A percentile compares a stretch with the other conserved stretches of the same genome.
These are phyloP conservation scores for Porites divaricata DNA, from an alignment of 92 coral and sea anemone genomes.

Conservation along the genomic window DNA sequence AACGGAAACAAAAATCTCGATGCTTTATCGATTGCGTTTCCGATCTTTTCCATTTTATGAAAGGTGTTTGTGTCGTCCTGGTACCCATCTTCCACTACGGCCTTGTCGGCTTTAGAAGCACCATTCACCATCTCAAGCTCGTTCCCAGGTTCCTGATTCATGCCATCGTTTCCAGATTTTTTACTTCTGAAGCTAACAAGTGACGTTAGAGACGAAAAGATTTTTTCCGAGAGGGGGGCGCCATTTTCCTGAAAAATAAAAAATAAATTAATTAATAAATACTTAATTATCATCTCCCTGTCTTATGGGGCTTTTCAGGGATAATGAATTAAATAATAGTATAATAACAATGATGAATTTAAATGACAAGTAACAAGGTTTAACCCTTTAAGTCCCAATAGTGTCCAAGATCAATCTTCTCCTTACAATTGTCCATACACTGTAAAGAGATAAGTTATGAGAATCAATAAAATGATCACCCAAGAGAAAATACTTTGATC, in stretches of 20 bases:
- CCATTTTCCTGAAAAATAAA: not conserved
- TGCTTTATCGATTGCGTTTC: constrained; percentile 24
- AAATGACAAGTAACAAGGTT: too few relatives aligned
- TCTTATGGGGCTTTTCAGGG: too few relatives aligned
- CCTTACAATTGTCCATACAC: too few relatives aligned
- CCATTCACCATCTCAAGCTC: constrained; percentile 40
- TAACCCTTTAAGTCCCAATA: too few relatives aligned
- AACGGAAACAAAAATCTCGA: constrained; percentile 45
- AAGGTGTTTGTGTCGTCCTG: not conserved
- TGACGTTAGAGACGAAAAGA: not conserved
- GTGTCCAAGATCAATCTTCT: too few relatives aligned
- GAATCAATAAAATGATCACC: too few relatives aligned
- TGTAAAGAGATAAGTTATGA: too few relatives aligned
- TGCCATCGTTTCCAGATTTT: not conserved
- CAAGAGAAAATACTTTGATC: too few relatives aligned
- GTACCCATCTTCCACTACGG: constrained; percentile 29
- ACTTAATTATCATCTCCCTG: too few relatives aligned
- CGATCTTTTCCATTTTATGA: constrained; percentile 21
- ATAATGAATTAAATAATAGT: too few relatives aligned
- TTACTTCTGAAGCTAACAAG: not conserved
- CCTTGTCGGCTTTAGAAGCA: constrained; percentile 29
- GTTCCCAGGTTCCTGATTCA: not conserved
- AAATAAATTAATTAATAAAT: too few relatives aligned
- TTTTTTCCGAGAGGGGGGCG: constrained; percentile 6
- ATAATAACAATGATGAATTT: too few relatives aligned